Conservation (phyloP, 2,797 vertebrate genomes). For the Cuniculus paca region DNA sequence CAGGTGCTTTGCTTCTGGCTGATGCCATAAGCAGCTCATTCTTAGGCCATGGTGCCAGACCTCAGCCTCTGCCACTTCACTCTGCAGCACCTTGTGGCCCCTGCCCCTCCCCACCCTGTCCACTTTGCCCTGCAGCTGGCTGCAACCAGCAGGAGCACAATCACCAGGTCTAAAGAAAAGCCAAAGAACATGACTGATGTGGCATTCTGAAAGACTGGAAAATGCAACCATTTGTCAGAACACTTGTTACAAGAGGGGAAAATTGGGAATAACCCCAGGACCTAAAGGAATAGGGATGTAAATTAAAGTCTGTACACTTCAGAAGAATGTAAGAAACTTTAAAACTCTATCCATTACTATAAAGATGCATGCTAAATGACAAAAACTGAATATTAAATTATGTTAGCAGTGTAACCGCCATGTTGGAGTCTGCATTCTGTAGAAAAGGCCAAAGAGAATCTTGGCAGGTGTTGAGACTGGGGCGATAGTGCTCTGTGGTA, state of each 20-base stretch:
- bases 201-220: not conserved
- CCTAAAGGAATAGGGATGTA: not conserved
- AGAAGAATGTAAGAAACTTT: not conserved
- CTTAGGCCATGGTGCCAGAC: not conserved
- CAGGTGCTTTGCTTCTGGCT: not conserved
- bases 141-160: not conserved
- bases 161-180: not conserved
- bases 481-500: not conserved
- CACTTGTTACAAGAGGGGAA: not conserved
- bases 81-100: not conserved
- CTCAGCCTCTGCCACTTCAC: not conserved
- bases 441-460: not conserved
- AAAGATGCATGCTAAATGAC: not conserved
- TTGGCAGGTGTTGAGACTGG: not conserved
- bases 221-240: not conserved
- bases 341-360: not conserved
- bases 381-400: not conserved
- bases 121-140: not conserved
- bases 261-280: not conserved
- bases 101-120: rapidly evolving
- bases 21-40: not conserved
- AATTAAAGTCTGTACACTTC: not conserved
- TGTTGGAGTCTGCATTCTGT: not conserved
- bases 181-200: not conserved
- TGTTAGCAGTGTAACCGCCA: not conserved